Percentiles rank a stretch among this genome's conserved stretches.
Evolutionary conservation across 2,888 invertebrate genomes (phyloP).

Genomic region (Beris chalybata): DNA sequence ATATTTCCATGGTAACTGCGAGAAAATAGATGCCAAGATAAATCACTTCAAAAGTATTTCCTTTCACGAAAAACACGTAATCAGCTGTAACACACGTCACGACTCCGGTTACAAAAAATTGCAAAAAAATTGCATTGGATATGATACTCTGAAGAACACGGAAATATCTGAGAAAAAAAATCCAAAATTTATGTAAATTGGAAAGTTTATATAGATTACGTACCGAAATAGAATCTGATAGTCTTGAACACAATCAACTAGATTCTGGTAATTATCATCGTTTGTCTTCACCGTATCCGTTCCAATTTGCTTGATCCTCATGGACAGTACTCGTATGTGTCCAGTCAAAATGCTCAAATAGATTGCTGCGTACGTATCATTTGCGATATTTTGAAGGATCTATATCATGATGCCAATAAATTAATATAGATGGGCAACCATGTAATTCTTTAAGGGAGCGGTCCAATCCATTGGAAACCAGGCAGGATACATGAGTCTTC

Average conservation of each 20-base stretch:
- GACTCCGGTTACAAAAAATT: conserved; percentile 23
- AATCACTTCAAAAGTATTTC: conserved; percentile 14
- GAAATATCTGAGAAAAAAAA: conserved; percentile 11
- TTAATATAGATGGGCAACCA: conserved; percentile 21
- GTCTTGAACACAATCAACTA: conserved; percentile 28
- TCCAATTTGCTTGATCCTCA: conserved; percentile 18
- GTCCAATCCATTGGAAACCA: conserved; percentile 30
- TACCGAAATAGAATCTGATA: conserved; percentile 20
- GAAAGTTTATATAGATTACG: background rate
- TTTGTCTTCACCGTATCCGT: background rate
- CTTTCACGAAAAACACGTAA: conserved; percentile 19
- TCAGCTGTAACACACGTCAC: conserved; percentile 19
- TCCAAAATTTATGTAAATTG: no score
- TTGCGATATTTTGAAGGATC: conserved; percentile 15
- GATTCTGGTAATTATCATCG: conserved; percentile 24
- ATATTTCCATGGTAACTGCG: conserved; percentile 57
- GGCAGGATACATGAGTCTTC: conserved; percentile 1
- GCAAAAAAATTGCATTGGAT: conserved; percentile 12
- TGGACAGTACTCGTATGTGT: conserved; percentile 17
- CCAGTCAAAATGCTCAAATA: conserved; percentile 24
- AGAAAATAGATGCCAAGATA: conserved; percentile 22
- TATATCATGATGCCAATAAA: conserved; percentile 17
- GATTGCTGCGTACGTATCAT: conserved; percentile 24
- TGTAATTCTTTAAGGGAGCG: conserved; percentile 11
- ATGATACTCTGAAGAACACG: conserved; percentile 6